Evolutionary conservation across 2,113 vertebrate genomes (phyloP), one percentile per base, ranked within the genome.

Genomic region (Mobula birostris): DNA sequence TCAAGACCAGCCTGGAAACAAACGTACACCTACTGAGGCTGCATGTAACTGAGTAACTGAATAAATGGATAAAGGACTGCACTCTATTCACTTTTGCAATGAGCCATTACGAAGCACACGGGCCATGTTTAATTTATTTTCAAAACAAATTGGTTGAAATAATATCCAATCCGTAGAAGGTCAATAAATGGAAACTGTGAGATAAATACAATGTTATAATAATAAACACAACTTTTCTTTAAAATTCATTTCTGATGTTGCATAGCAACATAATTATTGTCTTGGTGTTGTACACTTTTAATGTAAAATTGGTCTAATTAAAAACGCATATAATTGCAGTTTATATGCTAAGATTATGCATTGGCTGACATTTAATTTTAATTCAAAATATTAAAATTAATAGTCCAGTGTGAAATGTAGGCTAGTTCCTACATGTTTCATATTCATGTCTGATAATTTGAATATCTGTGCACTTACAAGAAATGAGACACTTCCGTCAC

Each of bases 261-360:
- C 85, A 66, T 90, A 66, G 85, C 85, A 90, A 90, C 85, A 68
- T 90, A 90, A 90, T 90, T 66, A 90, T 90, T 90, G 85, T 61
- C 85, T 66, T 90, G 85, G 61, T 90, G 85, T 90, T 90, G 85
- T 90, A n/a, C 85, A 90, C 85, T 90, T 90, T 90, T 90, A 90
- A 90, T 90, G 85, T 66, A 90, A 90, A 90, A 90, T 90, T 90
- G 61, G 85, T 90, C 85, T 90, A 90, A 90, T 90, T 90, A 90
- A 90, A 90, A 63, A 66, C 85, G 40, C 61, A 90, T 90, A 90
- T 90, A 68, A 90, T 90, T 90, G 66, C 61, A 90, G 85, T 90
- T 90, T 90, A 90, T 32, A 63, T 90, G 85, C 85, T n/a, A 90
- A 90, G 61, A 90, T 90, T 90, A 90, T 90, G 85, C 85, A 68